Evolutionary conservation across 2,888 invertebrate genomes (phyloP).

Genomic region (Hoplodrina blanda): DNA sequence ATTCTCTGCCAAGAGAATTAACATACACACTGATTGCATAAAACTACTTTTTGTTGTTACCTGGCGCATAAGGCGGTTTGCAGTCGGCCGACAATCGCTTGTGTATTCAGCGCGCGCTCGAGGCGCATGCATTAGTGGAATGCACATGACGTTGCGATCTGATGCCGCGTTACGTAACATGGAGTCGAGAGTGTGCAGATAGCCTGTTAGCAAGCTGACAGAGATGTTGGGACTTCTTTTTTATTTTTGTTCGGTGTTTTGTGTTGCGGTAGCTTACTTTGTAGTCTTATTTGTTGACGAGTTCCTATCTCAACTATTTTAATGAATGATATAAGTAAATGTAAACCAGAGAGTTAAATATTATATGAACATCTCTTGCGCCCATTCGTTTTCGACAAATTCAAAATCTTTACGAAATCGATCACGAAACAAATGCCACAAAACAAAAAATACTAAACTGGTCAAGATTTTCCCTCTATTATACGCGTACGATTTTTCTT

Average conservation of each 20-base stretch:
- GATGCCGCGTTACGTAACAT: constrained; percentile 11
- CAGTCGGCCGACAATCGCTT: constrained; percentile 29
- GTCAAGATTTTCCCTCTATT: not conserved
- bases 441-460: not conserved
- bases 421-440: not conserved
- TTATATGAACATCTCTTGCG: no score
- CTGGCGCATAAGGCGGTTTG: constrained; percentile 10
- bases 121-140: constrained; percentile 34
- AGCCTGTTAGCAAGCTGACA: constrained; percentile 23
- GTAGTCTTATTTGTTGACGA: not conserved
- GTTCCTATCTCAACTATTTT: not conserved
- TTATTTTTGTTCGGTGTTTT: not conserved
- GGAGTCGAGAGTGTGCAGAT: constrained; percentile 6
- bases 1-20: constrained; percentile 56
- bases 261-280: not conserved
- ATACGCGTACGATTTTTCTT: not conserved
- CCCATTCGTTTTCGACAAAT: no score
- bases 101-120: constrained; percentile 19
- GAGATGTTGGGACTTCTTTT: not conserved
- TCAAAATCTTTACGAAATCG: no score
- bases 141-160: constrained; percentile 28
- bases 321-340: not conserved
- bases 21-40: constrained; percentile 48
- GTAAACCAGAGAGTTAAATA: not conserved
- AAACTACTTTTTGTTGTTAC: constrained; percentile 33